Base-by-base conservation (phyloP, 2,113 vertebrate species). In the Cinclus cinclus region DNA sequence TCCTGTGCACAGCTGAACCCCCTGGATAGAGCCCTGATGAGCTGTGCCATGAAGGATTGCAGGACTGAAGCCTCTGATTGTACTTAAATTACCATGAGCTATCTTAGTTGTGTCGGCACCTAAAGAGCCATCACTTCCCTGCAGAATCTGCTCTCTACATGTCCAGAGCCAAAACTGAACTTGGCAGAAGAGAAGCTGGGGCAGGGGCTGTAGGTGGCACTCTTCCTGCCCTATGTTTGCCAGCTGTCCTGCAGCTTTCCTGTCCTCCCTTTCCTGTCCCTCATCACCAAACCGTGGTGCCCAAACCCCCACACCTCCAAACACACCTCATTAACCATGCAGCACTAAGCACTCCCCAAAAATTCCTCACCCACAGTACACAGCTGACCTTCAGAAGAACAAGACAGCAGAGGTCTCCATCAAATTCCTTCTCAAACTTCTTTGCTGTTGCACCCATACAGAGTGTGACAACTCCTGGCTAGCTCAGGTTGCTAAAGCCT, bases 251-350 rank as follows among this genome's bases (percentile, higher is more conserved):
- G 25, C 70, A 90, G 22, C 3, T 0, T 44, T 46, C 46, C 18
- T 50, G 5, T 33, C 53, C 35, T 23, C 20, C n/a, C 46, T 44
- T 39, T 50, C 39, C 35, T n/a, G 31, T 47, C 59, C 24, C 75
- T 56, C 37, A 58, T 11, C 79, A 58, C 12, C 58, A 88, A 63
- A n/a, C 14, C 7, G n/a, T 7, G 12, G 6, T 1, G 4, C 5
- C 12, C 35, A 65, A 15, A 5, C 3, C 13, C 16, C 15, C 24
- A 31, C 1, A 6, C 5, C 35, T 28, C 44, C 62, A 67, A 60
- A 53, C 0, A 2, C 27, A 13, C 23, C 49, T 47, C 80, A 64
- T 19, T 27, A 16, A 16, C 25, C 41, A 22, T 0, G 0, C 28
- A 46, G 17, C 7, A 20, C 47, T 30, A 30, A 33, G n/a, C 52